Percentiles rank a stretch among this genome's conserved stretches.
phyloP scores from a whole-genome alignment of 2,113 vertebrate genomes.

The Melanocharis versteri region DNA sequence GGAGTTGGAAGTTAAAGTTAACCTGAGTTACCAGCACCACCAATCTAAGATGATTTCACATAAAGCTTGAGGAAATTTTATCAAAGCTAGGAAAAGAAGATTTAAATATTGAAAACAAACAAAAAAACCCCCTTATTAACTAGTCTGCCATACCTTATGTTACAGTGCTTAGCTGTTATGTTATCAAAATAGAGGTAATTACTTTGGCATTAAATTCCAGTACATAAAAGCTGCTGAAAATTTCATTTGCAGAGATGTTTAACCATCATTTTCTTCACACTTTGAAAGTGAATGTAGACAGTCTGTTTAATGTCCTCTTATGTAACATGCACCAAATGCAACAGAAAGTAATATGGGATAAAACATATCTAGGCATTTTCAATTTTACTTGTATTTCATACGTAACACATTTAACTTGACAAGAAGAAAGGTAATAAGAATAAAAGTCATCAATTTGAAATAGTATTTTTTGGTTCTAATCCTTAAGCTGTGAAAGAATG shows the following conservation, averaged over 20 bases:
- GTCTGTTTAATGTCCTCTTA: not conserved
- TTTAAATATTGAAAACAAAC: not conserved
- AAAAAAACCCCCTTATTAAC: rapidly evolving
- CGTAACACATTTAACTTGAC: not conserved
- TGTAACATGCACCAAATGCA: not conserved
- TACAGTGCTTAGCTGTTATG: not conserved
- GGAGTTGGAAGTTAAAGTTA: not conserved
- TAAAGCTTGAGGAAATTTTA: not conserved
- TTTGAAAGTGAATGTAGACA: not conserved
- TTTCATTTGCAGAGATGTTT: not conserved
- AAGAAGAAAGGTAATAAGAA: not conserved
- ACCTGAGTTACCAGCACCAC: not conserved
- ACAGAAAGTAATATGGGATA: not conserved
- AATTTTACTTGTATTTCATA: not conserved
- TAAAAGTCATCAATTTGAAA: not conserved
- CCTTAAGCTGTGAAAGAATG: not conserved
- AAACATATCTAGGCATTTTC: not conserved
- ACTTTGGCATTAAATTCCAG: not conserved
- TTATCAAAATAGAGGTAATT: not conserved
- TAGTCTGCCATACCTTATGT: not conserved
- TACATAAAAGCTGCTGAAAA: not conserved
- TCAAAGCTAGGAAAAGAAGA: not conserved
- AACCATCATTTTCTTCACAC: not conserved
- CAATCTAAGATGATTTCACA: not conserved
- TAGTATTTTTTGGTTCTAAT: not conserved